These are phyloP conservation scores for Chrysolina americana DNA, from an alignment of 2,888 invertebrate species.

Conservation along the genomic window DNA sequence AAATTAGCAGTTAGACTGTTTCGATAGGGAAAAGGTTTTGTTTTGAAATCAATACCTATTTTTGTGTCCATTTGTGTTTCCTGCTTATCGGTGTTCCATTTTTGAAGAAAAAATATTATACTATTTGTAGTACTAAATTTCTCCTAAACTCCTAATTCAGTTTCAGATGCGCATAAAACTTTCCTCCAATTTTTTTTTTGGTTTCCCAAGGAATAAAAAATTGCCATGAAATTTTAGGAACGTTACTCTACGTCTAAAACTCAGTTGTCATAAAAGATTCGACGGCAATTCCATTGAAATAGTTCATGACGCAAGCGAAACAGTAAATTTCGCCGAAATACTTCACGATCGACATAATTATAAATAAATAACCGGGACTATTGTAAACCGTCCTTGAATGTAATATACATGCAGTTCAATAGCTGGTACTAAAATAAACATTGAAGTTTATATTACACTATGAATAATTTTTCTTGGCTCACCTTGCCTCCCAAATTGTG, in stretches of 20 bases:
- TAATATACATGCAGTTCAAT: constrained; percentile 24
- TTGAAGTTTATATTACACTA: not conserved
- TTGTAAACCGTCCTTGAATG: constrained; percentile 37
- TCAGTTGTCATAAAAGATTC: constrained; percentile 8
- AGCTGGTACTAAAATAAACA: constrained; percentile 16
- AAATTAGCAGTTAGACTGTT: no score
- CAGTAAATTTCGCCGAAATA: constrained; percentile 31
- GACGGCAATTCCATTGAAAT: constrained; percentile 15
- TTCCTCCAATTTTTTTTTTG: no score
- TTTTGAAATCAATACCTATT: no score
- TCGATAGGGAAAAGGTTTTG: no score
- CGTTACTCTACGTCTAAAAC: not conserved
- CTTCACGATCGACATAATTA: constrained; percentile 34
- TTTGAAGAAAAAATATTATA: no score
- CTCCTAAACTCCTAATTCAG: no score
- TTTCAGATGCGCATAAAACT: no score
- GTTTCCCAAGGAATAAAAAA: no score
- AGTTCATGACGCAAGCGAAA: constrained; percentile 29
- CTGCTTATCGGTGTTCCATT: no score
- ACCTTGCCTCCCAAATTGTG: no score
- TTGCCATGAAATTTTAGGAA: not conserved
- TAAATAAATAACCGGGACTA: constrained; percentile 34
- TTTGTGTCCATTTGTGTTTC: no score
- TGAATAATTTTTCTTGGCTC: not conserved
- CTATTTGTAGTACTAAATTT: no score